phyloP scores from a whole-genome alignment of 2,113 vertebrate species.

The Grammomys surdaster region DNA sequence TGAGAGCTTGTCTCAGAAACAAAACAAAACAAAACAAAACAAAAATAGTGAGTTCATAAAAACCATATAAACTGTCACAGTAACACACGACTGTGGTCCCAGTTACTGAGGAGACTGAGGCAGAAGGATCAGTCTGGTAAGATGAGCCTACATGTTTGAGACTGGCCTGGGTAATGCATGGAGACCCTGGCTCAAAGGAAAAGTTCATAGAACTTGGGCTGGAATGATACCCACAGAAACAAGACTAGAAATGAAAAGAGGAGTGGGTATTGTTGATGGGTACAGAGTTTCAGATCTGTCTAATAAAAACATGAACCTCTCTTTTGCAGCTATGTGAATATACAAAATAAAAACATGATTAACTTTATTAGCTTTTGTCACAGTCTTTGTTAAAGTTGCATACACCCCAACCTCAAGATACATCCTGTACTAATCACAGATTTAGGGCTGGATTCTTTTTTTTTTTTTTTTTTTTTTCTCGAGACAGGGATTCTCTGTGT shows the following conservation, averaged over 20 bases:
- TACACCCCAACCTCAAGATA: background rate
- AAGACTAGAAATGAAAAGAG: background rate
- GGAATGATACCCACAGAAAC: constrained; percentile 22
- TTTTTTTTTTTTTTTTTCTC: too few relatives aligned
- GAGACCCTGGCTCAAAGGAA: background rate
- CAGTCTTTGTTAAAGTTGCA: background rate
- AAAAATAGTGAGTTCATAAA: constrained; percentile 9
- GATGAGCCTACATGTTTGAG: background rate
- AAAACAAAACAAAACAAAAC: background rate
- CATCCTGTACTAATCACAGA: constrained; percentile 40
- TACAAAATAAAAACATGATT: background rate
- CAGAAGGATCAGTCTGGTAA: background rate
- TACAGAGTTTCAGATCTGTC: constrained; percentile 7
- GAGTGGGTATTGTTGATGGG: background rate
- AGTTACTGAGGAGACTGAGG: background rate
- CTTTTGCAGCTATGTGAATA: constrained; percentile 17
- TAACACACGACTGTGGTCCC: background rate
- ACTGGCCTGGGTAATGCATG: background rate
- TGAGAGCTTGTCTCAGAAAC: background rate
- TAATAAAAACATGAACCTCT: constrained; percentile 43
- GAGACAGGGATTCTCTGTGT: too few relatives aligned
- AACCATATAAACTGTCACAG: background rate
- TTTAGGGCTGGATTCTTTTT: background rate
- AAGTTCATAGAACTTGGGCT: background rate
- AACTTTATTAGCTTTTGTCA: constrained; percentile 6